phyloP scores from a whole-genome alignment of 1,140 invertebrate genomes.

The Hesperophylax magnus region DNA sequence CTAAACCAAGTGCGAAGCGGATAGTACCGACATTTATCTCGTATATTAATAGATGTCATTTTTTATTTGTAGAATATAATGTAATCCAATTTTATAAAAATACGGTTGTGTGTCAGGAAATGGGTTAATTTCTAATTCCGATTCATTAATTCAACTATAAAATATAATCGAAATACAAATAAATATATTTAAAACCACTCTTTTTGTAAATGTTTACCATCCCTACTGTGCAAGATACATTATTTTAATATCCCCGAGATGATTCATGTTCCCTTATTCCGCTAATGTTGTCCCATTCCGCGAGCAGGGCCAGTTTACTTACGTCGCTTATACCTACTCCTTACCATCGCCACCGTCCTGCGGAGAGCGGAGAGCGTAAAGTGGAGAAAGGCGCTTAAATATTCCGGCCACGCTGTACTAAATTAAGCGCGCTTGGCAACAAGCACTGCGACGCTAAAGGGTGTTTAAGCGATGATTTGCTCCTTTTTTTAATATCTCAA shows the following conservation, averaged over 20 bases:
- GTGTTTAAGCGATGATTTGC: neutral
- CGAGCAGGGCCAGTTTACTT: slow-evolving; percentile 49
- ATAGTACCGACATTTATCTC: no score
- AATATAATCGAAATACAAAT: no score
- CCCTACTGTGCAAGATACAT: slow-evolving; percentile 47
- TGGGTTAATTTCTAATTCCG: no score
- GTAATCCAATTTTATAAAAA: no score
- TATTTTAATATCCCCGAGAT: slow-evolving; percentile 55
- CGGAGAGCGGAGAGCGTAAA: neutral
- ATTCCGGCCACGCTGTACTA: slow-evolving; percentile 3
- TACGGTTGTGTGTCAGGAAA: no score
- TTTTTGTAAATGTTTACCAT: neutral
- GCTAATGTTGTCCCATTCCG: slow-evolving; percentile 54
- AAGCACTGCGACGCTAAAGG: neutral
- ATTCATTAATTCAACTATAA: no score
- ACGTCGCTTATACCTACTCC: neutral
- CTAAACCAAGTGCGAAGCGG: no score
- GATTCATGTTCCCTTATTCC: slow-evolving; percentile 53
- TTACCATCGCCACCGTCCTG: neutral
- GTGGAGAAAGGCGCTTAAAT: slow-evolving; percentile 13
- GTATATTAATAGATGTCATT: no score
- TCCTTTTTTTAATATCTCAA: neutral
- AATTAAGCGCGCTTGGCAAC: slow-evolving; percentile 8
- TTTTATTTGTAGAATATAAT: no score
- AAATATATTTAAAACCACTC: no score